These are phyloP conservation scores for Crioceris asparagi DNA, from an alignment of 2,888 invertebrate species.

Conservation along the genomic window DNA sequence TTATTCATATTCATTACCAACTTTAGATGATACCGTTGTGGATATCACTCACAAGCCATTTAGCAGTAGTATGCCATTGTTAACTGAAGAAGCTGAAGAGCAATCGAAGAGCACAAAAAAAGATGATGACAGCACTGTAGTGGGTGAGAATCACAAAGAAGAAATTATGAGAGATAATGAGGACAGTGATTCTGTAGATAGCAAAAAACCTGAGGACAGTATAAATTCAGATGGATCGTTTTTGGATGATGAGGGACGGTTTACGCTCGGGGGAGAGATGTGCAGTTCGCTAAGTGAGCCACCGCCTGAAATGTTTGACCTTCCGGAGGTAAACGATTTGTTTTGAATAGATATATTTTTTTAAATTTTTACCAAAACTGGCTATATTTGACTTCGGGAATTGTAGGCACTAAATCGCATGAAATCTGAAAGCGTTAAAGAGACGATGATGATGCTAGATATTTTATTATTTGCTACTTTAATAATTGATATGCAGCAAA, in stretches of 20 bases:
- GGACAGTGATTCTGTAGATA: not conserved
- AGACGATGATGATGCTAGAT: too few species aligned
- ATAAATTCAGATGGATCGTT: constrained; percentile 9
- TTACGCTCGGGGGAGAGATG: constrained; percentile 34
- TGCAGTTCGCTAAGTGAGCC: constrained; percentile 38
- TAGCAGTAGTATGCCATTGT: constrained; percentile 46
- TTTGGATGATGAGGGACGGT: constrained; percentile 27
- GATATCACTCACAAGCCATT: constrained; percentile 30
- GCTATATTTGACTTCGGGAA: too few species aligned
- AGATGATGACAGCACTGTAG: not conserved
- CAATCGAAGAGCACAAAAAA: constrained; percentile 1
- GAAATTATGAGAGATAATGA: not conserved
- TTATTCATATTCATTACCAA: constrained; percentile 32
- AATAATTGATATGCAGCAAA: too few species aligned
- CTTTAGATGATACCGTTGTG: constrained; percentile 35
- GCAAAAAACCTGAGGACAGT: constrained; percentile 1
- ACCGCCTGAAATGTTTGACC: constrained; percentile 37
- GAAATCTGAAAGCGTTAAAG: too few species aligned
- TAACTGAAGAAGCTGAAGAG: constrained; percentile 43
- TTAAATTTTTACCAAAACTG: too few species aligned
- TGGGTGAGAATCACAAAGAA: constrained; percentile 1
- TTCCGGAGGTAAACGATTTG: constrained; percentile 16
- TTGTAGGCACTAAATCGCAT: too few species aligned
- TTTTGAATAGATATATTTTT: too few species aligned
- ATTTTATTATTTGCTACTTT: too few species aligned